phyloP scores from a whole-genome alignment of 2,113 vertebrate species.

The Chamaea fasciata region DNA sequence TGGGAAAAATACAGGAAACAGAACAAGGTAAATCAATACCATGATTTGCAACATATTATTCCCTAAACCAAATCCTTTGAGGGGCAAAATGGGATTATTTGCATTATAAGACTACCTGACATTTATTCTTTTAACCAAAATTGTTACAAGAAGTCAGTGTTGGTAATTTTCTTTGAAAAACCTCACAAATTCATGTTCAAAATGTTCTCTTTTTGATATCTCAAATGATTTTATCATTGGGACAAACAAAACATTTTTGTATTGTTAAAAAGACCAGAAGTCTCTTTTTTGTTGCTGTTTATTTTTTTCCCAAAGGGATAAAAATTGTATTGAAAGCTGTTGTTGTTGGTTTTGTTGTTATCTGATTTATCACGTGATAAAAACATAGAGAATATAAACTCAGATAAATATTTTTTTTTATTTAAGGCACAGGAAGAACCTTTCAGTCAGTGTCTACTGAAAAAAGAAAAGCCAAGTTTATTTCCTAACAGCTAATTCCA shows the following conservation, averaged over 20 bases:
- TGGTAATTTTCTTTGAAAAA: not conserved
- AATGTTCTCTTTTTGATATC: not conserved
- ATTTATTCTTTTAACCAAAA: not conserved
- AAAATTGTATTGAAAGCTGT: not conserved
- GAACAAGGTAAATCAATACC: not conserved
- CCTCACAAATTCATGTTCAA: not conserved
- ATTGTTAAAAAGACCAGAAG: not conserved
- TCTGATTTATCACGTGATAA: not conserved
- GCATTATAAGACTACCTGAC: not conserved
- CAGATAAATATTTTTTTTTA: not conserved
- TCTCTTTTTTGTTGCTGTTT: not conserved
- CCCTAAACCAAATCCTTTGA: not conserved
- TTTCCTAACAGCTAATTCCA: not conserved
- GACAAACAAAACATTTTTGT: not conserved
- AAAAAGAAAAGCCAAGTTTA: not conserved
- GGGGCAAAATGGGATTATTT: not conserved
- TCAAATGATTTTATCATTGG: not conserved
- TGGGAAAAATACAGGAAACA: not conserved
- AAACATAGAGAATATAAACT: not conserved
- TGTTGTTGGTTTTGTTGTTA: too few species aligned
- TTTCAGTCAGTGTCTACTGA: not conserved
- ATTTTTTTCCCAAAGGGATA: not conserved
- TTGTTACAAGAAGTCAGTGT: not conserved
- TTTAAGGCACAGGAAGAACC: not conserved
- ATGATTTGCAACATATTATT: not conserved